Evolutionary conservation across 2,113 vertebrate genomes (phyloP), one percentile per base, ranked within the genome.

Genomic region (Cepphus grylle): DNA sequence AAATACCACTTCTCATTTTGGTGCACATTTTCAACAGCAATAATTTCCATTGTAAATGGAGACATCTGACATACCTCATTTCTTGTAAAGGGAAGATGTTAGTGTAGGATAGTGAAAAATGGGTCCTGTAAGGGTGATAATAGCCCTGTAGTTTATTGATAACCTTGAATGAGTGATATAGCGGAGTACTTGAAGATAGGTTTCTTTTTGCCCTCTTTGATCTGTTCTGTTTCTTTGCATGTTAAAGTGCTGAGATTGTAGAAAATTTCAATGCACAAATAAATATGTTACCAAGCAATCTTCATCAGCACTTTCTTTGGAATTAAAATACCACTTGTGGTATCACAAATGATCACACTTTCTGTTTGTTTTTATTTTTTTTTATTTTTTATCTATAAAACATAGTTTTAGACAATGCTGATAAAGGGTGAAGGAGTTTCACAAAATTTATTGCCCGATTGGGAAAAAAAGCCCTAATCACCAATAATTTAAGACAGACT

Each of bases 391-490:
- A 15, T 2, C 1, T 15, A 12, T 47, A 27, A 81, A 94, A n/a
- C 10, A 12, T 9, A 47, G 2, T 7, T 71, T 58, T 93, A 59
- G 5, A 45, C 0, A 42, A 10, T 38, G 74, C 5, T 22, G 6
- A 50, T 79, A 47, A 50, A n/a, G 26, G 4, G 1, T 88, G 25
- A 79, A 74, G 40, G 5, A 20, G 7, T 55, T 84, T 87, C 32
- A 91, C 1, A 49, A 62, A 62, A 32, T 42, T n/a, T 63, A 2
- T 71, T 84, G 7, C 5, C 10, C n/a, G 3, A 6, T 52, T 56
- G 5, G 5, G 5, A 9, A 42, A 76, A 38, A 74, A 88, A 18
- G 0, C 0, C 1, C 5, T 67, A 22, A 69, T 29, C 6, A 40
- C 3, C 63, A 26, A 30, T 49, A 71, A 43, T 61, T 81, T 52